Base-by-base conservation (phyloP, 2,797 vertebrate genomes). In the Synaphobranchus kaupii region DNA sequence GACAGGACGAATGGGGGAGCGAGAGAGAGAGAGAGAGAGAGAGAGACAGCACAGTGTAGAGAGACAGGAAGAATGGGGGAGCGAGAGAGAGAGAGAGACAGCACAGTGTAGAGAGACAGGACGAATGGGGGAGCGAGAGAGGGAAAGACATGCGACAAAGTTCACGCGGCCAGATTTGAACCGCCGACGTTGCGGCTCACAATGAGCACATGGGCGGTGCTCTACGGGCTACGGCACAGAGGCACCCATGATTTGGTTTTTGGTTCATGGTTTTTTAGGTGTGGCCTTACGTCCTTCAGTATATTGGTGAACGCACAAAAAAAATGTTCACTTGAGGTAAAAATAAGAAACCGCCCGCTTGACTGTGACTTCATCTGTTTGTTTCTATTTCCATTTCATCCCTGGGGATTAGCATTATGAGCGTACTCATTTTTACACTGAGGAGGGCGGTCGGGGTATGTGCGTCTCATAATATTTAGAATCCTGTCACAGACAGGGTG, bases 381-480 rank as follows among this genome's bases (percentile, higher is more conserved):
- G 52, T 44, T 56, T n/a, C 82, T 71, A 50, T 87, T 84, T 84
- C 82, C 83, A 28, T 47, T 84, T 87, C 91, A 90, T 88, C 84
- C 58, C 76, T 39, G 66, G 58, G 86, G 73, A 83, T 90, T 90
- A 86, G 87, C 84, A 76, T 84, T 50, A 34, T 80, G 17, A 89
- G 87, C 91, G 90, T 92, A 90, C 90, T 92, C 90, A 83, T 81
- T 89, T 94, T 93, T 90, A 88, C 87, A 73, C 88, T 88, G 54
- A 87, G 47, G 85, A 13, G 78, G 85, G 86, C 86, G 90, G 83
- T 71, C 88, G 88, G 89, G 89, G 88, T 89, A 89, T 86, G 88
- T 85, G 86, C 87, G 88, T 92, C 88, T 91, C 90, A 87, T 91
- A 92, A 89, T 91, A 90, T 92, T 93, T 90, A 86, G 90, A 90